Conservation (phyloP, 2,888 invertebrate genomes). For the Pollenia labialis region DNA sequence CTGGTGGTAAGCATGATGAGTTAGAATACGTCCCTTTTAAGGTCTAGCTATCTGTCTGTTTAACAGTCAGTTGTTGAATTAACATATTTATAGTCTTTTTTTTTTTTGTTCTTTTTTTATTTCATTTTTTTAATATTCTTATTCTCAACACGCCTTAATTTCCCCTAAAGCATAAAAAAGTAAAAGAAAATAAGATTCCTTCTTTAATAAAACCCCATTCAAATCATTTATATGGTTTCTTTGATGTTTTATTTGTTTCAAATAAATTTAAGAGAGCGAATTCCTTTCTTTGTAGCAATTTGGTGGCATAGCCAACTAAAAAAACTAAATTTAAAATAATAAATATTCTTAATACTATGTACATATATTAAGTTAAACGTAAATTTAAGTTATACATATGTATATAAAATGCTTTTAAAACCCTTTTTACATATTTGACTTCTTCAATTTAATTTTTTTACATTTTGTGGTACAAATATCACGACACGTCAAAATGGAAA, state of each 20-base stretch:
- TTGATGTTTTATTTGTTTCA: conserved; percentile 22
- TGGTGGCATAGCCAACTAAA: background rate
- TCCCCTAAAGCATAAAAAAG: background rate
- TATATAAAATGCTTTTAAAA: too few relatives aligned
- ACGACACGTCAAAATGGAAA: too few relatives aligned
- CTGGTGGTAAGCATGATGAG: background rate
- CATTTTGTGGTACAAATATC: too few relatives aligned
- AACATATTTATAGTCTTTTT: conserved; percentile 39
- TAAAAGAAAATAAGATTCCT: conserved; percentile 42
- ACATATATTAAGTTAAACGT: too few relatives aligned
- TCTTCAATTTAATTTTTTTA: too few relatives aligned
- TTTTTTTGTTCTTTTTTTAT: conserved; percentile 37
- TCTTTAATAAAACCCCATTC: conserved; percentile 23
- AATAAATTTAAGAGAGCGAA: background rate
- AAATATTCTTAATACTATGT: too few relatives aligned
- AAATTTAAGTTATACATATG: background rate
- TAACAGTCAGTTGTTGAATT: conserved; percentile 59
- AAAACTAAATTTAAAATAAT: background rate
- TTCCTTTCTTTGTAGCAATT: conserved; percentile 3
- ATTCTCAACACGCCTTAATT: conserved; percentile 69
- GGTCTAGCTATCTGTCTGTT: conserved; percentile 28
- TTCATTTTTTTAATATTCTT: conserved; percentile 52
- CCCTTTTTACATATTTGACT: too few relatives aligned
- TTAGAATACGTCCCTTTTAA: background rate
- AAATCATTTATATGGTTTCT: conserved; percentile 65